Percentiles rank a stretch among this genome's conserved stretches.
Conservation (phyloP, 1,140 invertebrate genomes). For the Trachelipus rathkii region DNA sequence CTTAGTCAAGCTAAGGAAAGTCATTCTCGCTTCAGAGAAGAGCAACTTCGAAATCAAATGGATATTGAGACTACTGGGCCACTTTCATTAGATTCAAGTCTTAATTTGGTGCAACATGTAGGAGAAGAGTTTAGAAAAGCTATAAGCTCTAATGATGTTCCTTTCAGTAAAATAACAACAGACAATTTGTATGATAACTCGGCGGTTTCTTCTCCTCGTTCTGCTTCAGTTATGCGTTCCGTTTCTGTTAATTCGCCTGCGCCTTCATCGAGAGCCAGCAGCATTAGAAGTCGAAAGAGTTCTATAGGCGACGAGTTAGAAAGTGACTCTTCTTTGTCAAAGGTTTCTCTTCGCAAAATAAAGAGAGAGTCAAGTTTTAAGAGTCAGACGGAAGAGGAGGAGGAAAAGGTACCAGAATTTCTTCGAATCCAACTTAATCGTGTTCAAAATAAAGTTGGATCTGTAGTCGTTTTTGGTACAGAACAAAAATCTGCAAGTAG, state of each 20-base stretch:
- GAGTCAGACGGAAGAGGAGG: constrained; percentile 24
- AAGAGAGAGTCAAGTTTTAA: constrained; percentile 40
- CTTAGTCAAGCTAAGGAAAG: constrained; percentile 20
- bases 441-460: constrained; percentile 54
- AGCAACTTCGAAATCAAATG: background rate
- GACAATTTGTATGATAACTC: background rate
- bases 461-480: constrained; percentile 31
- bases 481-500: constrained; percentile 18
- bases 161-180: background rate
- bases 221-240: background rate
- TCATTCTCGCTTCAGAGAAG: background rate
- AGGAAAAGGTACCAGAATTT: constrained; percentile 60
- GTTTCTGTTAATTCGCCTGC: background rate
- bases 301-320: background rate
- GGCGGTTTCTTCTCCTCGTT: background rate
- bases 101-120: constrained; percentile 26
- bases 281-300: background rate
- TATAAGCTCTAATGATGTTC: constrained; percentile 35
- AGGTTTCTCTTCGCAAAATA: background rate
- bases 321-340: background rate
- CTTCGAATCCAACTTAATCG: constrained; percentile 65
- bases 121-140: constrained; percentile 36
- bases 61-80: constrained; percentile 24
- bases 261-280: background rate
- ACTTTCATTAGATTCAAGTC: constrained; percentile 39